These are phyloP conservation scores for Cyanistes caeruleus DNA, from an alignment of 2,113 vertebrate species.

Conservation along the genomic window DNA sequence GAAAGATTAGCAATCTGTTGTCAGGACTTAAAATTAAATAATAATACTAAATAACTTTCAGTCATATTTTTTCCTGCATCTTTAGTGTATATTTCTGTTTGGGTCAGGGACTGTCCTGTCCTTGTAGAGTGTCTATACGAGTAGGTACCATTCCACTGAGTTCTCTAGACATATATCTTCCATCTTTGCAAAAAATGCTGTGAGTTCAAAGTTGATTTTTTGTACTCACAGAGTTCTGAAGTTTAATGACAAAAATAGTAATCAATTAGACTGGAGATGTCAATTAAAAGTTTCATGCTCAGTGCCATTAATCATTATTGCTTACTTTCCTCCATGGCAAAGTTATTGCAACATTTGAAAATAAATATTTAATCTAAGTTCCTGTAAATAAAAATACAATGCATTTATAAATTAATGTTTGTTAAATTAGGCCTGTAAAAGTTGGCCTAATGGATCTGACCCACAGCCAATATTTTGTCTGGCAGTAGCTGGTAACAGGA, in stretches of 20 bases:
- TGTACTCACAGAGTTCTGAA: neutral
- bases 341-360: neutral
- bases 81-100: neutral
- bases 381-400: neutral
- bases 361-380: neutral
- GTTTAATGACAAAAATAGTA: neutral
- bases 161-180: neutral
- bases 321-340: neutral
- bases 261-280: neutral
- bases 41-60: neutral
- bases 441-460: neutral
- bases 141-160: rapidly evolving
- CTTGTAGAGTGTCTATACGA: neutral
- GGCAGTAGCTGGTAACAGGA: neutral
- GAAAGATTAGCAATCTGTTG: neutral
- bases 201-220: neutral
- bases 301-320: neutral
- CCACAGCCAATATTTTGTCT: neutral
- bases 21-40: conserved; percentile 26
- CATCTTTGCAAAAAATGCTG: neutral
- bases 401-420: neutral
- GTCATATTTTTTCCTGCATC: neutral
- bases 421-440: neutral
- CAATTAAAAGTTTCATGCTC: neutral
- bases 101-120: neutral